Base-by-base conservation (phyloP, 2,888 invertebrate species). In the Epinotia nisella region DNA sequence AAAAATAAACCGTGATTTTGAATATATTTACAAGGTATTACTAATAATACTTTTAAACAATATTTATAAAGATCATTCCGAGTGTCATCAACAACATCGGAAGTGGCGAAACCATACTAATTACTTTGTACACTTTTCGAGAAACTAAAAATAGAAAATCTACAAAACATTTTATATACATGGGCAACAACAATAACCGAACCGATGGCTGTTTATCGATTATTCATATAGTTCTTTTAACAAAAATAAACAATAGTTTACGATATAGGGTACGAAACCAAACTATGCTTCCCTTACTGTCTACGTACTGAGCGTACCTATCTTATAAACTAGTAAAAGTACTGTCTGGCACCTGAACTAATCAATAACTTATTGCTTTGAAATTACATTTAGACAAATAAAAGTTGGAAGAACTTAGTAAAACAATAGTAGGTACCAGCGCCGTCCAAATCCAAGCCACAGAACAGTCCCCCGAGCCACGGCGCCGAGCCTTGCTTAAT, bases 11-110 rank as follows among this genome's bases (percentile, higher is more conserved):
- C 86, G 81, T 77, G 80, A 88, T 85, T 87, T 82, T 85, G 85
- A 86, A 89, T 89, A 89, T 88, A 88, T 88, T 87, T 93, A 93
- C 91, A 80, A 92, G 78, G 86, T 92, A 91, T 29, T 87, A 87
- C 92, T 93, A 93, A 90, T 92, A 93, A 93, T 92, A 93, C 92
- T 92, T 92, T 91, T 87, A 92, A 92, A 92, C 90, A 91, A 92
- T 92, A 92, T 92, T 91, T 92, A 93, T 92, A 92, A 85, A 84
- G 84, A 86, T 87, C 78, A 80, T 84, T 81, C 84, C 85, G 83
- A 86, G 80, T 81, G 84, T 78, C 74, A 79, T 84, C 78, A 82
- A 85, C 83, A 85, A 84, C 87, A 85, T 85, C 83, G 87, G 87
- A 84, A 81, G 81, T 85, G 81, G 82, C 78, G 80, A 87, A 89